phyloP scores from a whole-genome alignment of 1,140 invertebrate genomes.

The Diuraphis noxia region DNA sequence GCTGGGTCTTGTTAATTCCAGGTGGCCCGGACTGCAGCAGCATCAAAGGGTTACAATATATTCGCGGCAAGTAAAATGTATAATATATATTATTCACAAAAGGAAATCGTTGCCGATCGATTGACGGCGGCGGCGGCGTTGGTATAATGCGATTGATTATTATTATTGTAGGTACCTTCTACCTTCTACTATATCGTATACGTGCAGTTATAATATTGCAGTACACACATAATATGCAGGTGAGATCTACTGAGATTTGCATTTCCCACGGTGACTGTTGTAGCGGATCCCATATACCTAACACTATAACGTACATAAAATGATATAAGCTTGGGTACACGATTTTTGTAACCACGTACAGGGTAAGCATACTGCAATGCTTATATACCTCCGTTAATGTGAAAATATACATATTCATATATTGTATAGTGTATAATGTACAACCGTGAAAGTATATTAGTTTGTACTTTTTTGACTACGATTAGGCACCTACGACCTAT shows the following conservation, averaged over 20 bases:
- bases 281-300: background rate
- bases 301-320: no score
- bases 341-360: background rate
- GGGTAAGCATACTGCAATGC: background rate
- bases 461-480: no score
- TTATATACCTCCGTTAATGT: background rate
- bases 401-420: background rate
- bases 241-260: constrained; percentile 24
- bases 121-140: background rate
- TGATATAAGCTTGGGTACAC: background rate
- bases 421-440: background rate
- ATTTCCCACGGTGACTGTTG: constrained; percentile 26
- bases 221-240: background rate
- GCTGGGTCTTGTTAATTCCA: background rate
- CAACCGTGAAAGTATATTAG: no score
- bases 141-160: background rate
- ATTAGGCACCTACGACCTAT: no score
- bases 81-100: constrained; percentile 21
- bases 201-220: no score
- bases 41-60: constrained; percentile 7
- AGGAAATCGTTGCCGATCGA: constrained; percentile 28
- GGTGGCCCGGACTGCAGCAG: background rate
- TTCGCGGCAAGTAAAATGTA: background rate
- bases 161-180: background rate
- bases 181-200: background rate